phyloP scores from a whole-genome alignment of 2,113 vertebrate species.

The Tilapia sparmanii region DNA sequence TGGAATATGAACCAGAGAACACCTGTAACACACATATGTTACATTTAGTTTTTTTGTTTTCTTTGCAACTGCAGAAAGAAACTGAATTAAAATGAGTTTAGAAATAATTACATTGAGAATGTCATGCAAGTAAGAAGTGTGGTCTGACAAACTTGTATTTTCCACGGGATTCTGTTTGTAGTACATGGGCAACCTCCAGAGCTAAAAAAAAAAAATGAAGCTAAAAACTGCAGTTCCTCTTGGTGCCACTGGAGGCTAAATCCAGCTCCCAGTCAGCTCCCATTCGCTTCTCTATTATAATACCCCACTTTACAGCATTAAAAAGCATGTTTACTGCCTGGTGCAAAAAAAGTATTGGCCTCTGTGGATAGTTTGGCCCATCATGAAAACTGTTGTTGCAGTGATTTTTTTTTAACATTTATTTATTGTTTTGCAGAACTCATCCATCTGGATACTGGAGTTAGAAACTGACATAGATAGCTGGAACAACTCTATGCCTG shows the following conservation, averaged over 20 bases:
- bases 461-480: neutral
- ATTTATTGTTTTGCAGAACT: neutral
- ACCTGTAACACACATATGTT: neutral
- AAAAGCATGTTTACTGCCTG: neutral
- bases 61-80: neutral
- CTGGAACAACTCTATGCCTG: neutral
- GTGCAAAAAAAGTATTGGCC: neutral
- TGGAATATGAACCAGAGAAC: neutral
- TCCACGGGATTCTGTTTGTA: neutral
- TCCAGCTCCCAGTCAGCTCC: neutral
- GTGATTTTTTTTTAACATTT: fast-evolving
- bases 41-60: neutral
- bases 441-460: neutral
- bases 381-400: neutral
- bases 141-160: neutral
- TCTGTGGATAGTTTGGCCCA: neutral
- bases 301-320: neutral
- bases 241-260: neutral
- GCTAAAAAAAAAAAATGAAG: neutral
- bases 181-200: neutral
- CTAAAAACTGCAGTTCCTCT: neutral
- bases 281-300: neutral
- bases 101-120: neutral
- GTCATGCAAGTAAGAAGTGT: neutral
- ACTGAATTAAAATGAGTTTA: neutral